A percentile compares a stretch with the other conserved stretches of the same genome.
Evolutionary conservation across 2,888 invertebrate genomes (phyloP).

Genomic region (Nomada fabriciana): DNA sequence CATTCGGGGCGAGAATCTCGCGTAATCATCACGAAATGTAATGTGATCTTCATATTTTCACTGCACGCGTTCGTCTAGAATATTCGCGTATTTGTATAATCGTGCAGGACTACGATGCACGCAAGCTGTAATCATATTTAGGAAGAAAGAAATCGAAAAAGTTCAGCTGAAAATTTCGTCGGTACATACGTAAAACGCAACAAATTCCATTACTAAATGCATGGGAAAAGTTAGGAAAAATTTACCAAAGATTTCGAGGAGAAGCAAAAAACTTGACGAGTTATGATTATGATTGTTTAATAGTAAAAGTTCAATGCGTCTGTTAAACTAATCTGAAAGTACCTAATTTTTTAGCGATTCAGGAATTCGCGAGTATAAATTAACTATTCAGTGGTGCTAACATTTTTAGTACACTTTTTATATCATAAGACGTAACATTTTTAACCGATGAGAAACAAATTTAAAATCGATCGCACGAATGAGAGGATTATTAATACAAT

Average conservation of each 20-base stretch:
- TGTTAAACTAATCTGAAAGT: neutral
- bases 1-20: conserved; percentile 4
- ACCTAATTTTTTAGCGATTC: neutral
- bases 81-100: conserved; percentile 5
- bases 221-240: neutral
- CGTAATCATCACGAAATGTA: neutral
- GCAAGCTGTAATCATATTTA: conserved; percentile 16
- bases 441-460: conserved; percentile 1
- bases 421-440: neutral
- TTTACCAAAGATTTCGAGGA: neutral
- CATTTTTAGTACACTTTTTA: neutral
- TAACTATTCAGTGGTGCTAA: no score
- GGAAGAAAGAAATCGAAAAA: conserved; percentile 19
- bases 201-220: neutral
- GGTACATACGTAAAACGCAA: neutral
- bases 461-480: neutral
- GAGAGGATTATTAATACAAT: conserved; percentile 18
- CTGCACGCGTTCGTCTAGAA: neutral
- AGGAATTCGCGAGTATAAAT: neutral
- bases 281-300: no score
- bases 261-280: no score
- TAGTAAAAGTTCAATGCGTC: no score
- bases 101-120: conserved; percentile 33
- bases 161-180: conserved; percentile 2
- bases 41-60: conserved; percentile 8